Conservation (phyloP, 2,888 invertebrate species). For the Torymus texanus region DNA sequence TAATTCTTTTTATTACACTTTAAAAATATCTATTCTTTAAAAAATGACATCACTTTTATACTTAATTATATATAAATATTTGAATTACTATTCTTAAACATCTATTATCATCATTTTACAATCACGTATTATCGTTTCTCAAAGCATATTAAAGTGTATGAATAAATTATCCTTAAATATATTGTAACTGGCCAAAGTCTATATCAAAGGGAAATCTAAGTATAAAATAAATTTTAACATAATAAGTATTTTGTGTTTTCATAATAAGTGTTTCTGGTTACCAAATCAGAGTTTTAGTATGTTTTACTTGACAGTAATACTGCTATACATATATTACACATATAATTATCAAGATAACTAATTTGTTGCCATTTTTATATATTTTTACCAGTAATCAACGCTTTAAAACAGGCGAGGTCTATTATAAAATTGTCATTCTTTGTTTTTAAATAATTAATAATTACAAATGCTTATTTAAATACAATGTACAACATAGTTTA, state of each 20-base stretch:
- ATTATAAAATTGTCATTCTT: slow-evolving; percentile 28
- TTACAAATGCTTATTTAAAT: slow-evolving; percentile 52
- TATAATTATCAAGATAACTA: slow-evolving; percentile 18
- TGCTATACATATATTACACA: slow-evolving; percentile 46
- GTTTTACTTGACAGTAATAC: slow-evolving; percentile 30
- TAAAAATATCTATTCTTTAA: slow-evolving; percentile 19
- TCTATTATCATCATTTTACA: not conserved
- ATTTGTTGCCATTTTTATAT: slow-evolving; percentile 14
- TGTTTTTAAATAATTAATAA: slow-evolving; percentile 34
- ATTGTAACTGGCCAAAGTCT: slow-evolving; percentile 40
- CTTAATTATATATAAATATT: slow-evolving; percentile 17
- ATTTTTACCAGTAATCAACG: slow-evolving; percentile 22
- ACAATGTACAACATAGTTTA: slow-evolving; percentile 48
- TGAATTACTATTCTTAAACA: slow-evolving; percentile 10
- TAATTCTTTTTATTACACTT: slow-evolving; percentile 4
- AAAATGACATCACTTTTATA: slow-evolving; percentile 12
- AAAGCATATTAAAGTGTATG: slow-evolving; percentile 14
- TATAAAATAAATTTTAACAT: slow-evolving; percentile 19
- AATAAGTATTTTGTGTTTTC: slow-evolving; percentile 4
- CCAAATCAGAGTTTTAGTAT: slow-evolving; percentile 8
- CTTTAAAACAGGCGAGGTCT: slow-evolving; percentile 41
- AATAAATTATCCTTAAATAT: slow-evolving; percentile 44
- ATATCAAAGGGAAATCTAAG: slow-evolving; percentile 14
- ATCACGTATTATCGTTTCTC: slow-evolving; percentile 2
- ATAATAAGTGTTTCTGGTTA: slow-evolving; percentile 15